phyloP scores from a whole-genome alignment of 2,113 vertebrate species.

The Nothocercus julius region DNA sequence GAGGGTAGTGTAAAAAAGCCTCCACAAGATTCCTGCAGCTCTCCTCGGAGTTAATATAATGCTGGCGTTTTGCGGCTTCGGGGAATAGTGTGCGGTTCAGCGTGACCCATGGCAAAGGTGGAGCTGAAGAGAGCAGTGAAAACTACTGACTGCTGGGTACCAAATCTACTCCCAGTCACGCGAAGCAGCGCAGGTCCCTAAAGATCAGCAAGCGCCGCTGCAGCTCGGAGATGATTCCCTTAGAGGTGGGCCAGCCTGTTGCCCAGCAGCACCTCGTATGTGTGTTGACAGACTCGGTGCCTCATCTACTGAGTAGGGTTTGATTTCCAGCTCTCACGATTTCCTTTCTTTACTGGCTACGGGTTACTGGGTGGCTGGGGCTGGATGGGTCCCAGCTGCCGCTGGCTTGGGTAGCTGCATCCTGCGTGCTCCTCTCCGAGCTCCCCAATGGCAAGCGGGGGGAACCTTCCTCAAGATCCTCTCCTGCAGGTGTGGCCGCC shows the following conservation, averaged over 20 bases:
- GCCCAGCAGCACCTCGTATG: accelerated
- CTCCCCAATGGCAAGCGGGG: accelerated
- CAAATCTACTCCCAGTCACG: accelerated
- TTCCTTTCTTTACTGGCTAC: not conserved
- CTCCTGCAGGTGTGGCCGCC: not conserved
- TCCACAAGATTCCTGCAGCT: not conserved
- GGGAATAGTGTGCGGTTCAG: not conserved
- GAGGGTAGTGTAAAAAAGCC: too few species aligned
- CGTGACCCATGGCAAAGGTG: accelerated
- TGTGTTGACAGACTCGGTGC: not conserved
- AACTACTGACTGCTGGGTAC: not conserved
- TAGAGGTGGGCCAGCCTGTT: not conserved
- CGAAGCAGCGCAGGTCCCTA: not conserved
- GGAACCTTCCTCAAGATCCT: too few species aligned
- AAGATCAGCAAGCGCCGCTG: not conserved
- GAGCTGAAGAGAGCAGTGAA: not conserved
- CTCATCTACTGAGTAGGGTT: not conserved
- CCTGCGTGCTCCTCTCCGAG: accelerated
- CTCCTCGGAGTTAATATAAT: accelerated
- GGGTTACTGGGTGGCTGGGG: too few species aligned
- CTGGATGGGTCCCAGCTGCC: too few species aligned
- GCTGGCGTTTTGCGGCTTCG: not conserved
- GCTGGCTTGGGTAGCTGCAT: accelerated
- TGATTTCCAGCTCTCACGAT: not conserved
- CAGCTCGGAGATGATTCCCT: not conserved